These are phyloP conservation scores for Arvicola amphibius DNA, from an alignment of 2,797 vertebrate species.

Conservation along the genomic window DNA sequence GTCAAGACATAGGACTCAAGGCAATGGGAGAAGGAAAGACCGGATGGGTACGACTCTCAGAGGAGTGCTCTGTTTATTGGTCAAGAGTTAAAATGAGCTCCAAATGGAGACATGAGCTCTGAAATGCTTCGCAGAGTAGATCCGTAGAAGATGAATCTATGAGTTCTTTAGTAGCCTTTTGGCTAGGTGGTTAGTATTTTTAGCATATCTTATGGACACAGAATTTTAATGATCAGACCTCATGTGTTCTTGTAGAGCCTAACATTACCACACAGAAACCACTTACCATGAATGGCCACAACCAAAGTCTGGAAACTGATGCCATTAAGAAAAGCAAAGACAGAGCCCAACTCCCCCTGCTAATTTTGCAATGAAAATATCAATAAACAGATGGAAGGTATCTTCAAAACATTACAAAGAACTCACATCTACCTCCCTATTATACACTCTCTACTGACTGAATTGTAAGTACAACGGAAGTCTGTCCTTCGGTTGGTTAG, in stretches of 20 bases:
- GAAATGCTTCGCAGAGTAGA: slow-evolving; percentile 57
- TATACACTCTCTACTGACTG: slow-evolving; percentile 53
- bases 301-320: slow-evolving; percentile 62
- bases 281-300: slow-evolving; percentile 76
- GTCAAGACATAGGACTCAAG: slow-evolving; percentile 84
- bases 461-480: slow-evolving; percentile 66
- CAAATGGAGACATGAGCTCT: slow-evolving; percentile 62
- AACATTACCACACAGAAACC: slow-evolving; percentile 63
- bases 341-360: slow-evolving; percentile 68
- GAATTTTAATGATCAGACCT: slow-evolving; percentile 61
- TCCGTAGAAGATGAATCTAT: slow-evolving; percentile 66
- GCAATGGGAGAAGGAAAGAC: slow-evolving; percentile 80
- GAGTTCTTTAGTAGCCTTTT: slow-evolving; percentile 69
- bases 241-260: slow-evolving; percentile 46
- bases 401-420: slow-evolving; percentile 56
- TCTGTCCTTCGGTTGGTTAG: slow-evolving; percentile 75
- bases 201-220: slow-evolving; percentile 65
- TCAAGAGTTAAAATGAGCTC: slow-evolving; percentile 72
- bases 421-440: slow-evolving; percentile 45
- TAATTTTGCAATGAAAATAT: slow-evolving; percentile 75
- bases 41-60: slow-evolving; percentile 62
- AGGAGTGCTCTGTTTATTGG: slow-evolving; percentile 72
- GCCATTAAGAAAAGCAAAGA: slow-evolving; percentile 67
- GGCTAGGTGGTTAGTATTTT: slow-evolving; percentile 63
- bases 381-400: slow-evolving; percentile 71